Evolutionary conservation across 1,140 invertebrate species (phyloP).

Genomic region (Scylla paramamosain): DNA sequence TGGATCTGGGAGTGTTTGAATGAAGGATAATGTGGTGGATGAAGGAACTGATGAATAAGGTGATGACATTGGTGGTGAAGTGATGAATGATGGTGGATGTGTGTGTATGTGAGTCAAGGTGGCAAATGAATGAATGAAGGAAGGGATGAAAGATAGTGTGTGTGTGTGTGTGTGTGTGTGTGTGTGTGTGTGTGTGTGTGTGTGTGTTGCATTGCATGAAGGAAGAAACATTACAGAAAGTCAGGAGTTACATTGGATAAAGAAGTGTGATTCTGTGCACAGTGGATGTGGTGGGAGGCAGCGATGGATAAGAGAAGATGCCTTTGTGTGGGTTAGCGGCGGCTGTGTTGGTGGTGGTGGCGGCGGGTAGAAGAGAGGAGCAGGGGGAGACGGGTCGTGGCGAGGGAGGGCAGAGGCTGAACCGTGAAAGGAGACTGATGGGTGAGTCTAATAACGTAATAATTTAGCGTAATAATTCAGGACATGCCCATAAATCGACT

Average conservation of each 20-base stretch:
- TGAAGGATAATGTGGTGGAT: no score
- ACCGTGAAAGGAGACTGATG: slow-evolving; percentile 3
- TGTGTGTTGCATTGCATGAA: background rate
- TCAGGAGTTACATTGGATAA: no score
- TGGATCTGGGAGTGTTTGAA: no score
- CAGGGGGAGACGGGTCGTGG: background rate
- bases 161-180: no score
- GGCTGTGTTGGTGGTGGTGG: background rate
- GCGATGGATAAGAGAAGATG: background rate
- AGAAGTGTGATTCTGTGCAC: no score
- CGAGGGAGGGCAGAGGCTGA: background rate
- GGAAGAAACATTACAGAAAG: background rate
- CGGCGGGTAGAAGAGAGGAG: background rate
- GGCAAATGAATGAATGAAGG: background rate
- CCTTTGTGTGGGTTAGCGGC: background rate
- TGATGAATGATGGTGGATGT: no score
- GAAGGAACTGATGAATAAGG: background rate
- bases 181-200: no score
- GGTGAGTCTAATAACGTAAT: slow-evolving; percentile 3
- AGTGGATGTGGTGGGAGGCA: background rate
- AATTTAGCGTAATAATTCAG: background rate
- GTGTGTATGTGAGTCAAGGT: no score
- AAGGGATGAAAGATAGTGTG: background rate
- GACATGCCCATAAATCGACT: background rate
- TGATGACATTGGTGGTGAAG: no score